Percentiles rank a stretch among this genome's conserved stretches.
Conservation (phyloP, 2,888 invertebrate genomes). For the Rotaria magnacalcarata region DNA sequence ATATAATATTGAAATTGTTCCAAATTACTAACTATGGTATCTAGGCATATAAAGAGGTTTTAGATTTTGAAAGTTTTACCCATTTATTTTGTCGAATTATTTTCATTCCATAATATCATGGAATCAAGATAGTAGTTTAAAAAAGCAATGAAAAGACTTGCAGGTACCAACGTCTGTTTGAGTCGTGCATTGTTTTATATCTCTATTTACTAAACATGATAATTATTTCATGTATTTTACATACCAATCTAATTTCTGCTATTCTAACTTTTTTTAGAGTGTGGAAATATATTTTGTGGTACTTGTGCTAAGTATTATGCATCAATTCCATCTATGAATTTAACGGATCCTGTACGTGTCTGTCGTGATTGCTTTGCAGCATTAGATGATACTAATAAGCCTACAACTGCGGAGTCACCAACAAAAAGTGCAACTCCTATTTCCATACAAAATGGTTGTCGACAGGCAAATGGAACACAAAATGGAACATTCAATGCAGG, state of each 20-base stretch:
- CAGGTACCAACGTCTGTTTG: too few relatives aligned
- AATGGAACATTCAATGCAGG: constrained; percentile 1
- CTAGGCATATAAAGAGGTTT: too few relatives aligned
- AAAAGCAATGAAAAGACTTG: too few relatives aligned
- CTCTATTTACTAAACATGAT: too few relatives aligned
- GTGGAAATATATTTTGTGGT: constrained; percentile 41
- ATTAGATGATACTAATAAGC: constrained; percentile 1
- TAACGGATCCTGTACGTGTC: constrained; percentile 38
- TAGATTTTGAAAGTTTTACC: too few relatives aligned
- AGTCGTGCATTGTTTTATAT: too few relatives aligned
- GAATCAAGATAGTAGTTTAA: too few relatives aligned
- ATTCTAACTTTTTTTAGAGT: neutral
- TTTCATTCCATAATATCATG: too few relatives aligned
- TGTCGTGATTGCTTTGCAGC: constrained; percentile 20
- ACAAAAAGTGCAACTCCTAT: neutral
- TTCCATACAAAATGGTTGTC: neutral
- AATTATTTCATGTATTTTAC: too few relatives aligned
- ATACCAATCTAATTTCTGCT: neutral
- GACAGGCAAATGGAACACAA: neutral
- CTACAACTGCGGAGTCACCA: neutral
- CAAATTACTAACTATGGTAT: too few relatives aligned
- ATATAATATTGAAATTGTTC: too few relatives aligned
- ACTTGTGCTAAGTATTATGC: constrained; percentile 40
- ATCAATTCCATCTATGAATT: constrained; percentile 35
- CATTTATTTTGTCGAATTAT: too few relatives aligned